These are phyloP conservation scores for Amiota mariae DNA, from an alignment of 2,888 invertebrate genomes.

Conservation along the genomic window DNA sequence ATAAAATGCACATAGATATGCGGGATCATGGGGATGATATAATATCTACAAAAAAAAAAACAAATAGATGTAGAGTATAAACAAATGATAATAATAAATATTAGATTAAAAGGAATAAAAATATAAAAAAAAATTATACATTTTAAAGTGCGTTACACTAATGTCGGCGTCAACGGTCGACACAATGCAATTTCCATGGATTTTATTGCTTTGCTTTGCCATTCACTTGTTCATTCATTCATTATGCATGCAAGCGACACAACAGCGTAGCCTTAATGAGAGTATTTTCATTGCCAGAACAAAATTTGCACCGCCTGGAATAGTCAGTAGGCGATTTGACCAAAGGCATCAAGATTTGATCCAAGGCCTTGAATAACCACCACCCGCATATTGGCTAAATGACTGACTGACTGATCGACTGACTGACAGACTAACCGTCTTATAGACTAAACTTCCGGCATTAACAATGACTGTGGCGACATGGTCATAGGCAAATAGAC, in stretches of 20 bases:
- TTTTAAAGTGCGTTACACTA: too few relatives aligned
- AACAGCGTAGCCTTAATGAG: slow-evolving; percentile 19
- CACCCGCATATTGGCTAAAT: not conserved
- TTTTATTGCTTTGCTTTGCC: not conserved
- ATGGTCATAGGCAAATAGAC: too few relatives aligned
- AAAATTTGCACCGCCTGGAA: slow-evolving; percentile 8
- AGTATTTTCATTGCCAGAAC: slow-evolving; percentile 16
- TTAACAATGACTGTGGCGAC: too few relatives aligned
- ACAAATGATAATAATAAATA: too few relatives aligned
- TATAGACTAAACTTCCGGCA: too few relatives aligned
- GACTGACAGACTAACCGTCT: too few relatives aligned
- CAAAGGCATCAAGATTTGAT: not conserved
- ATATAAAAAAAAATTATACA: too few relatives aligned
- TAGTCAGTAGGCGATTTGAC: not conserved
- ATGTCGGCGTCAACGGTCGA: not conserved
- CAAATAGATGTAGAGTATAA: too few relatives aligned
- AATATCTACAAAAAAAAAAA: too few relatives aligned
- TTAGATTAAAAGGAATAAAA: too few relatives aligned
- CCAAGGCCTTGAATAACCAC: not conserved
- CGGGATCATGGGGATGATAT: too few relatives aligned
- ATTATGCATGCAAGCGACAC: slow-evolving; percentile 29
- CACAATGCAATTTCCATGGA: not conserved
- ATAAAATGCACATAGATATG: not conserved
- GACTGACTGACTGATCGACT: not conserved
- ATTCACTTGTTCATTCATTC: slow-evolving; percentile 8